Base-by-base conservation (phyloP, 2,113 vertebrate genomes). In the Onychorhynchus coronatus region DNA sequence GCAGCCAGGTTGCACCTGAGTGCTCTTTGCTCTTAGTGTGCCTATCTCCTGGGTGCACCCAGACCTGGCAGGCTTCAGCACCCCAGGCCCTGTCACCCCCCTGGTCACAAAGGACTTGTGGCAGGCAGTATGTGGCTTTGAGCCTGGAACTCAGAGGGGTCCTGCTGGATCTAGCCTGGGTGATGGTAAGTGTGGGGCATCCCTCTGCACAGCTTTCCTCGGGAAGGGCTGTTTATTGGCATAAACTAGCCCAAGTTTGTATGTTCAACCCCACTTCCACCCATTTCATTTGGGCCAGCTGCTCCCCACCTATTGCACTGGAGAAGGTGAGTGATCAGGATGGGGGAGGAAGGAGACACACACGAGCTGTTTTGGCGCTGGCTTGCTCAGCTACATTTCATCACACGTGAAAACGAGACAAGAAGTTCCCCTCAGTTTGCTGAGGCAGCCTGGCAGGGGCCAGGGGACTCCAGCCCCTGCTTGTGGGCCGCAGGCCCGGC, bases 361-460 rank as follows among this genome's bases (percentile, higher is more conserved):
- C 3, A 5, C 1, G 0, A 7, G 58, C 42, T 8, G 81, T 63
- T 86, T 65, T 84, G 76, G 61, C 0, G 27, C 89, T 95, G 85
- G 89, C 78, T 94, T 6, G 41, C 75, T 93, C 94, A 95, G 91
- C 89, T 96, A 37, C 91, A 86, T 93, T 96, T 96, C 70, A 92
- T 96, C 88, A 96, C 88, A 95, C 24, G 0, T 63, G 31, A 79
- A 88, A 94, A 95, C 14, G 1, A 96, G 79, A 96, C 89, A 2
- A 87, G 35, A 92, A 92, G 63, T 73, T 92, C 89, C 78, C 77
- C 73, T 90, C 44, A 41, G 79, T 70, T 84, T 0, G 0, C 70
- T 66, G 89, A 84, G 79, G 81, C 73, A 66, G 63, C 66, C 72
- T 2, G 6, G 55, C 3, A 3, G 22, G 58, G 81, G 28, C 65